A percentile compares a stretch with the other conserved stretches of the same genome.
Evolutionary conservation across 2,113 vertebrate genomes (phyloP).

Genomic region (Miniopterus natalensis): DNA sequence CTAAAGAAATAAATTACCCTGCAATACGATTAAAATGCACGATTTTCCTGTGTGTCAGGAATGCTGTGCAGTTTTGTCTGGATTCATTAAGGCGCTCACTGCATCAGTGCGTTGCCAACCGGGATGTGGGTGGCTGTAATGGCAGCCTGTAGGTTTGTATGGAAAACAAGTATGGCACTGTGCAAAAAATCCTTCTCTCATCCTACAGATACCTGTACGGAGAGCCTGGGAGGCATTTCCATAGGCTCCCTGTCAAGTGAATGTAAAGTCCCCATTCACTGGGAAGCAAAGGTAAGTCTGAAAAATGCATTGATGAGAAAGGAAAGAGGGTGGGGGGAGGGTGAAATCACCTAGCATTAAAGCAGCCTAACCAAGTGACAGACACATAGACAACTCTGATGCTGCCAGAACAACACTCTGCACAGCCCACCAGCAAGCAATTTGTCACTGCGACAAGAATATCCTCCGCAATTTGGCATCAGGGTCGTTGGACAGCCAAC

Average conservation of each 20-base stretch:
- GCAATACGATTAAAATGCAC: constrained; percentile 84
- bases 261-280: constrained; percentile 78
- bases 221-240: constrained; percentile 83
- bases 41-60: constrained; percentile 77
- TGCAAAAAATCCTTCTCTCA: constrained; percentile 88
- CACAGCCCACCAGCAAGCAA: constrained; percentile 87
- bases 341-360: constrained; percentile 86
- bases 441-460: constrained; percentile 90
- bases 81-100: constrained; percentile 89
- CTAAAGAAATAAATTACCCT: constrained; percentile 72
- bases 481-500: constrained; percentile 88
- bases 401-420: constrained; percentile 89
- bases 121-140: constrained; percentile 90
- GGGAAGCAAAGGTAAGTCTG: constrained; percentile 86
- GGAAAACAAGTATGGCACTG: constrained; percentile 91
- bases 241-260: constrained; percentile 82
- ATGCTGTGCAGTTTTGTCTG: constrained; percentile 83
- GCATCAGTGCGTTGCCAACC: constrained; percentile 87
- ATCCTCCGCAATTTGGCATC: constrained; percentile 89
- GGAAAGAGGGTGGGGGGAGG: constrained; percentile 74
- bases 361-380: constrained; percentile 89
- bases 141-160: constrained; percentile 91
- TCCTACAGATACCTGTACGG: constrained; percentile 86
- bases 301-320: constrained; percentile 77
- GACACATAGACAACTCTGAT: constrained; percentile 89